These are phyloP conservation scores for Aphelinus certus DNA, from an alignment of 1,140 invertebrate species.

Conservation along the genomic window DNA sequence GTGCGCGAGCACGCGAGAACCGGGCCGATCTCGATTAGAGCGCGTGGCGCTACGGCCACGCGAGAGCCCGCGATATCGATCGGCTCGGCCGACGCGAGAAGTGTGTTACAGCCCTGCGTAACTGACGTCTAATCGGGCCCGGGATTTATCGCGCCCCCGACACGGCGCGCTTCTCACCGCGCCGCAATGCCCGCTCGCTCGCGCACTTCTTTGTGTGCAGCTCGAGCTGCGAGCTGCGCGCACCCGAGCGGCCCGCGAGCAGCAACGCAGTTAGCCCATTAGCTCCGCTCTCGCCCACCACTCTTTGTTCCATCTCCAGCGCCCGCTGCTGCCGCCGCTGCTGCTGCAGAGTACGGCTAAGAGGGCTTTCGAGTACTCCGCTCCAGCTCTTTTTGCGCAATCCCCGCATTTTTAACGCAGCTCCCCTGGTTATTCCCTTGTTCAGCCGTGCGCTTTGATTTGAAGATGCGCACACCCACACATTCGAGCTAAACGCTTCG, in stretches of 20 bases:
- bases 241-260: not conserved
- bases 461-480: too few relatives aligned
- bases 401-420: too few relatives aligned
- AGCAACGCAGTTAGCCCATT: constrained; percentile 29
- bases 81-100: constrained; percentile 16
- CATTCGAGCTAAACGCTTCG: too few relatives aligned
- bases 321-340: too few relatives aligned
- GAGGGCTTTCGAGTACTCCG: constrained; percentile 19
- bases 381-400: not conserved
- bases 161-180: too few relatives aligned
- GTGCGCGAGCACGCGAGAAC: not conserved
- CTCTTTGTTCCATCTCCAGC: constrained; percentile 11
- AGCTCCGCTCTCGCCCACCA: not conserved
- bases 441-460: too few relatives aligned
- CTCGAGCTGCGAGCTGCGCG: not conserved
- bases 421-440: too few relatives aligned
- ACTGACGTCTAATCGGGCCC: constrained; percentile 24
- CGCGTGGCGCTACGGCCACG: not conserved
- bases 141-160: constrained; percentile 22
- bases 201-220: too few relatives aligned
- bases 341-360: not conserved
- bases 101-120: constrained; percentile 18
- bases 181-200: too few relatives aligned
- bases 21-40: constrained; percentile 33
- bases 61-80: too few relatives aligned